phyloP scores from a whole-genome alignment of 2,797 vertebrate species.

The Chelmon rostratus region DNA sequence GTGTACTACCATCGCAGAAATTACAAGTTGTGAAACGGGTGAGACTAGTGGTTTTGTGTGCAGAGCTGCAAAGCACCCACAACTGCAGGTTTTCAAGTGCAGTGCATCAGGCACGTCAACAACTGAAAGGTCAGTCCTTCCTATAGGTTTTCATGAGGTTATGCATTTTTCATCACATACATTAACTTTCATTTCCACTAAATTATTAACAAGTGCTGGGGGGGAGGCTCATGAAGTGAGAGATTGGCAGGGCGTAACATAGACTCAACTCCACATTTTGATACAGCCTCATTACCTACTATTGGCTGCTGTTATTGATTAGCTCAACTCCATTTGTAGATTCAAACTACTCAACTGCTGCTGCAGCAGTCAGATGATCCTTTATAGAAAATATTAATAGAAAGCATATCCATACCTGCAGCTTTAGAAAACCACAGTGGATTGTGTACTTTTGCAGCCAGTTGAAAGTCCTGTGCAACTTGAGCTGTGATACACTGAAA shows the following conservation, averaged over 20 bases:
- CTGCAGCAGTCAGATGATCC: constrained; percentile 15
- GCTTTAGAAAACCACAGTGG: neutral
- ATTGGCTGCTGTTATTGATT: constrained; percentile 51
- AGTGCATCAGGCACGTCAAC: constrained; percentile 41
- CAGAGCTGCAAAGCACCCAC: constrained; percentile 31
- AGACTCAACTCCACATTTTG: constrained; percentile 55
- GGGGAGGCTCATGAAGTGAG: constrained; percentile 45
- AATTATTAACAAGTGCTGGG: constrained; percentile 70
- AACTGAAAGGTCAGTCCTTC: constrained; percentile 65
- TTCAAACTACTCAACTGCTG: constrained; percentile 42
- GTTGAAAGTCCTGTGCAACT: neutral
- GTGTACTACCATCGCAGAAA: neutral
- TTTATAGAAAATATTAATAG: constrained; percentile 53
- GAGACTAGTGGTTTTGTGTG: neutral
- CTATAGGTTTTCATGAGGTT: constrained; percentile 66
- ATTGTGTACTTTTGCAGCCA: neutral
- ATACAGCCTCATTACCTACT: constrained; percentile 51
- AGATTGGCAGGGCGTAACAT: constrained; percentile 63
- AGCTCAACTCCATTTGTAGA: constrained; percentile 64
- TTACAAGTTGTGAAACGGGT: neutral
- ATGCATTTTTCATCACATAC: constrained; percentile 79
- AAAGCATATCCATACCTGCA: constrained; percentile 1
- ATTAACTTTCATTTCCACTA: constrained; percentile 72
- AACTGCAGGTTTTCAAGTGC: constrained; percentile 29
- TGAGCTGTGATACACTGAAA: neutral